Evolutionary conservation across 2,888 invertebrate genomes (phyloP).

Genomic region (Brachyptera putata): DNA sequence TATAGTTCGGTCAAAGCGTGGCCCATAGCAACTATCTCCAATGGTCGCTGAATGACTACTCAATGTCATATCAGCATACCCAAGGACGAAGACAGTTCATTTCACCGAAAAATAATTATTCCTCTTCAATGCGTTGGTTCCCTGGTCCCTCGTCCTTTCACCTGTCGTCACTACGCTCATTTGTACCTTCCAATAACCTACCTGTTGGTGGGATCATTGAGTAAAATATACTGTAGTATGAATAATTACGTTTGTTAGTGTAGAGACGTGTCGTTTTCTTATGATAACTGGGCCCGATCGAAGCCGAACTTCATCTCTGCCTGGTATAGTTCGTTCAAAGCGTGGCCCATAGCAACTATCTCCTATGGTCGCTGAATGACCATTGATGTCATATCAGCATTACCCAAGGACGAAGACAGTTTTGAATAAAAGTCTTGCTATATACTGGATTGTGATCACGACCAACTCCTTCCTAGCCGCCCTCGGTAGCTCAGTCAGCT

Average conservation of each 20-base stretch:
- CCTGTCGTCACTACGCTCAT: too few species aligned
- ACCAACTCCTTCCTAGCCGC: too few species aligned
- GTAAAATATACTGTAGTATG: too few species aligned
- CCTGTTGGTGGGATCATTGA: too few species aligned
- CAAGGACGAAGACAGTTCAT: constrained; percentile 47
- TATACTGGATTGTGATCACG: too few species aligned
- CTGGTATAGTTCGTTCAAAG: constrained; percentile 45
- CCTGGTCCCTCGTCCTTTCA: too few species aligned
- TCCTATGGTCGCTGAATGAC: constrained; percentile 37
- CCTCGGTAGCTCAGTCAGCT: too few species aligned
- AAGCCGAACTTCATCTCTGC: constrained; percentile 35
- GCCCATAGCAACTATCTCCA: constrained; percentile 44
- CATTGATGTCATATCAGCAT: constrained; percentile 46
- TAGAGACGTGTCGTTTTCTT: too few species aligned
- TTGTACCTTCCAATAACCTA: too few species aligned
- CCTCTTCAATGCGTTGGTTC: too few species aligned
- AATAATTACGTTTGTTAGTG: too few species aligned
- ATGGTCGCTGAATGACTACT: constrained; percentile 36
- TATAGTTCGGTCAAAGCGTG: constrained; percentile 46
- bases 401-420: constrained; percentile 51
- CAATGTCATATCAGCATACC: constrained; percentile 50
- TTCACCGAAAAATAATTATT: too few species aligned
- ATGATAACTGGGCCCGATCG: constrained; percentile 39
- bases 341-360: constrained; percentile 45
- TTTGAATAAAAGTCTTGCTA: background rate